Percentiles rank a stretch among this genome's conserved stretches.
phyloP scores from a whole-genome alignment of 2,113 vertebrate species.

The Lamprologus speciosus region DNA sequence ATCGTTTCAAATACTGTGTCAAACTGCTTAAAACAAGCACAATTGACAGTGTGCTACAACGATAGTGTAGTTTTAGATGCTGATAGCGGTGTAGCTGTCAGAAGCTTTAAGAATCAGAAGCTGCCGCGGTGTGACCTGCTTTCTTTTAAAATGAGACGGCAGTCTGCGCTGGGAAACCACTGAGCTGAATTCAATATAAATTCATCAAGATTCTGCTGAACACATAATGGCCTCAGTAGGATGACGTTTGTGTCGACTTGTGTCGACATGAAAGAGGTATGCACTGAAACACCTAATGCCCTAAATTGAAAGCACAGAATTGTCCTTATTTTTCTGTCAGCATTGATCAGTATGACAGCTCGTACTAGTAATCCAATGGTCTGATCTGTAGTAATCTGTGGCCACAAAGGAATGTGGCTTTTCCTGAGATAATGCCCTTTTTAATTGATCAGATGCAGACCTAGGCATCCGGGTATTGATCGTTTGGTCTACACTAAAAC shows the following conservation, averaged over 20 bases:
- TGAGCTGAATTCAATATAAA: not conserved
- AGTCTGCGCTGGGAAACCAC: not conserved
- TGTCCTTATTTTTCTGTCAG: not conserved
- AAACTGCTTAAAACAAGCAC: not conserved
- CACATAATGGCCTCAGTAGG: not conserved
- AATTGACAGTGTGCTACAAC: not conserved
- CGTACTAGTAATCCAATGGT: not conserved
- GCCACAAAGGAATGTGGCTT: not conserved
- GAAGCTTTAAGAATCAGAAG: not conserved
- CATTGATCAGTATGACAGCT: not conserved
- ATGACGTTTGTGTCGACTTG: not conserved
- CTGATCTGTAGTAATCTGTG: not conserved
- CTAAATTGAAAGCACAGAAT: not conserved
- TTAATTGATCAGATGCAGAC: not conserved
- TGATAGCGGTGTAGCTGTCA: not conserved
- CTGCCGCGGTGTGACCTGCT: not conserved
- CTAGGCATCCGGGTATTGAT: not conserved
- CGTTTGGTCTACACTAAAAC: fast-evolving
- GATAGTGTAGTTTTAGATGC: not conserved
- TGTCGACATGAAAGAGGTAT: not conserved
- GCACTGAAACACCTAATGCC: not conserved
- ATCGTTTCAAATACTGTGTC: not conserved
- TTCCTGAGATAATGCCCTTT: not conserved
- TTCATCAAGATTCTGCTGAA: not conserved
- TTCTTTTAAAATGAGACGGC: not conserved